Evolutionary conservation across 2,888 invertebrate genomes (phyloP).

Genomic region (Cataglyphis livida): DNA sequence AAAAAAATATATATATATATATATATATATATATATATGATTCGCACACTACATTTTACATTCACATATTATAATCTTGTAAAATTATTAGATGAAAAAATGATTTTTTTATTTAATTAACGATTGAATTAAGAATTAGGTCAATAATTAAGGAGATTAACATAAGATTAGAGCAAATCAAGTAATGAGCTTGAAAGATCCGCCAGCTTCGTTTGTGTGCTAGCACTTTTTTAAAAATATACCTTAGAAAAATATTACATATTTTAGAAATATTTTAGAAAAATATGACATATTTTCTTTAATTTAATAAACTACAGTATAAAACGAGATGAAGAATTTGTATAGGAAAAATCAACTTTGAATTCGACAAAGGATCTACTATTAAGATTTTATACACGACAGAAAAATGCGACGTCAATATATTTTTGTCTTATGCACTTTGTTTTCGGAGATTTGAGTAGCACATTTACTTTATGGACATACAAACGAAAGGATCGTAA

Average conservation of each 20-base stretch:
- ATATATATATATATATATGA: conserved; percentile 21
- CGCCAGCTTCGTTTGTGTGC: neutral
- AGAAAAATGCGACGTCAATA: neutral
- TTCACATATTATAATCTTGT: neutral
- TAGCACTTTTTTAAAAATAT: neutral
- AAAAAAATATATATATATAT: too few species aligned
- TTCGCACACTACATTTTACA: neutral
- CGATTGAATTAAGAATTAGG: neutral
- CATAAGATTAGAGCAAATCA: neutral
- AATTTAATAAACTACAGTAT: neutral
- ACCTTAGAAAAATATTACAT: neutral
- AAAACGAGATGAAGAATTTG: conserved; percentile 3
- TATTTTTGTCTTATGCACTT: conserved; percentile 6
- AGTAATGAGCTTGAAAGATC: neutral
- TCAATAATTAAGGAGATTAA: neutral
- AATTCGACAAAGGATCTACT: neutral
- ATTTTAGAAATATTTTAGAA: too few species aligned
- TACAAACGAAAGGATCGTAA: conserved; percentile 65
- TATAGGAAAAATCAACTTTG: neutral
- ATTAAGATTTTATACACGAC: conserved; percentile 11
- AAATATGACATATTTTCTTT: neutral
- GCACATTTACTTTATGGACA: conserved; percentile 39
- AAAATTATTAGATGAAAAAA: neutral
- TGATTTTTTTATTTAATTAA: neutral
- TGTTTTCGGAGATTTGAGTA: conserved; percentile 18